Base-by-base conservation (phyloP, 2,888 invertebrate genomes). In the Hetaerina titia region DNA sequence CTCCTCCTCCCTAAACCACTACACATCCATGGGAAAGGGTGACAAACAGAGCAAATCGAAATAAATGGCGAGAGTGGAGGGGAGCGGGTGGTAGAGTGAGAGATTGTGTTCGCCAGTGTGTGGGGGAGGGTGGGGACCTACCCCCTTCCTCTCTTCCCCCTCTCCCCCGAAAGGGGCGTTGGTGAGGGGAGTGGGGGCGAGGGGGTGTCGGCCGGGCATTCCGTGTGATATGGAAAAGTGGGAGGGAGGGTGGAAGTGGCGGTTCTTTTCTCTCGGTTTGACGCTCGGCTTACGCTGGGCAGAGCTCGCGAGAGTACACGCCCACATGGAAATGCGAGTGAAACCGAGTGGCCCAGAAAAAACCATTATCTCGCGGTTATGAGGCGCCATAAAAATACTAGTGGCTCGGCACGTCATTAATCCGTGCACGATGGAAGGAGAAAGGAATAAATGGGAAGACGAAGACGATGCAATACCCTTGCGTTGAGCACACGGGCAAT, bases 261-360 rank as follows among this genome's bases (percentile, higher is more conserved):
- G 45, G 45, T 25, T 69, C 22, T 22, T 22, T 22, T 81, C 81
- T 9, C 22, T 81, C 81, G 81, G 11, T 31, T 81, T 31, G 81
- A 31, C 31, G 81, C 81, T 81, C 31, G 81, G 81, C 25, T 81
- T 19, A 31, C 81, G 81, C 81, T 81, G 11, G 81, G 81, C n/a
- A 13, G 13, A 69, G 2, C 69, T 31, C 81, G 81, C 81, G 81
- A 31, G 81, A 81, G 22, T 31, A 25, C 9, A 22, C 81, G n/a
- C 81, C 81, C 81, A 22, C 81, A 81, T 81, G 81, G 81, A 81
- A 81, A 81, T 81, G 25, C 81, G 81, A 81, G 81, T 81, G 81
- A 81, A 81, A 81, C 81, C 81, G 81, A 81, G 81, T 81, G 81
- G 81, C 81, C 81, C 81, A 81, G 81, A 81, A 81, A 81, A n/a